Conservation (phyloP, 2,113 vertebrate species). For the Nyctereutes procyonoides region DNA sequence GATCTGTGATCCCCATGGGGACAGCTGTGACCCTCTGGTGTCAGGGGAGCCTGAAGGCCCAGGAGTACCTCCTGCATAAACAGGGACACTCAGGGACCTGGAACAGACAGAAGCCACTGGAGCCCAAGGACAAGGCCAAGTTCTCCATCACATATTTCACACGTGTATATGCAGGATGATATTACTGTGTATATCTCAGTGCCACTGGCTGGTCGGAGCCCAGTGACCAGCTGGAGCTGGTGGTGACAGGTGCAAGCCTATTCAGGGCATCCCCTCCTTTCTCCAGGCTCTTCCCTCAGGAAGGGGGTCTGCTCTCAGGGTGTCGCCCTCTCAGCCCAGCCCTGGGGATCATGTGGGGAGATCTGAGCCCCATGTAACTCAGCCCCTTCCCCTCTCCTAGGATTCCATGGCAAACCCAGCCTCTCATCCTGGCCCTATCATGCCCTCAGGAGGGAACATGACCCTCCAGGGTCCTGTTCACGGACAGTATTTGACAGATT, state of each 20-base stretch:
- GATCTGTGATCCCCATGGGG: background rate
- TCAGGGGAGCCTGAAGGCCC: accelerated
- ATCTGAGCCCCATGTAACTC: background rate
- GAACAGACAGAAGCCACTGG: accelerated
- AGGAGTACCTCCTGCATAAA: accelerated
- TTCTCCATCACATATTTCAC: background rate
- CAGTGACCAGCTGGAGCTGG: conserved; percentile 32
- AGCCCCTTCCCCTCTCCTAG: too few species aligned
- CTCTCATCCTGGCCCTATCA: too few species aligned
- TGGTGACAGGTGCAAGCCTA: background rate
- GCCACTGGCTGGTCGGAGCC: accelerated
- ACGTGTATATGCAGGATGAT: accelerated
- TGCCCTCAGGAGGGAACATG: background rate
- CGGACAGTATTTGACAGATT: accelerated
- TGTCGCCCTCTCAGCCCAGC: background rate
- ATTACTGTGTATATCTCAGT: accelerated
- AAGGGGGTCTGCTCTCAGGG: background rate
- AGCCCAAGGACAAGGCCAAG: accelerated
- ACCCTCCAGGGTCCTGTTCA: background rate
- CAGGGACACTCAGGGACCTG: accelerated
- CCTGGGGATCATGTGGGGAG: too few species aligned
- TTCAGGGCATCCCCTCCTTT: too few species aligned
- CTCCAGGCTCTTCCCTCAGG: accelerated
- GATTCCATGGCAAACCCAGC: too few species aligned
- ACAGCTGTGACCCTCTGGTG: background rate